phyloP scores from a whole-genome alignment of 2,113 vertebrate genomes.

The Upupa epops region DNA sequence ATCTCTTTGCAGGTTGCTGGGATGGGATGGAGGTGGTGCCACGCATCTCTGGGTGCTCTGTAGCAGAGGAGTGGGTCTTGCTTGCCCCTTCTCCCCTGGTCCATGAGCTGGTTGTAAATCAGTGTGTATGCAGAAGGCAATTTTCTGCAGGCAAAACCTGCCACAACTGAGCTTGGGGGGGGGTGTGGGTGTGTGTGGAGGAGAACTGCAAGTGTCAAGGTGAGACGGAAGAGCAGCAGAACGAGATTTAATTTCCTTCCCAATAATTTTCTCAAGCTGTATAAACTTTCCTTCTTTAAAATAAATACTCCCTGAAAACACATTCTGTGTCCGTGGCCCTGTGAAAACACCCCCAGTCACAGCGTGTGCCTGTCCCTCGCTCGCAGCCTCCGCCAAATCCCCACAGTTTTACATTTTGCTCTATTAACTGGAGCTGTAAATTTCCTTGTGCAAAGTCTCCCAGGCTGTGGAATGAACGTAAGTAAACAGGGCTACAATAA shows the following conservation, averaged over 20 bases:
- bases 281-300: constrained; percentile 74
- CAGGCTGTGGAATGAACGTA: constrained; percentile 33
- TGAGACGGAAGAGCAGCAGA: constrained; percentile 63
- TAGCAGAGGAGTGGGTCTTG: not conserved
- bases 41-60: not conserved
- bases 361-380: constrained; percentile 37
- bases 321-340: constrained; percentile 51
- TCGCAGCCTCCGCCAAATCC: constrained; percentile 39
- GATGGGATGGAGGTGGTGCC: not conserved
- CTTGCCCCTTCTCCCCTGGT: not conserved
- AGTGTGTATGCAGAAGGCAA: not conserved
- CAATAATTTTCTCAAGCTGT: constrained; percentile 77
- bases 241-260: constrained; percentile 70
- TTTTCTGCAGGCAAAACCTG: constrained; percentile 36
- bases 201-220: constrained; percentile 36
- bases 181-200: no score
- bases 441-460: constrained; percentile 47
- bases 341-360: constrained; percentile 63
- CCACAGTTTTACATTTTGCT: constrained; percentile 62
- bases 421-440: constrained; percentile 39
- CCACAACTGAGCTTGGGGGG: constrained; percentile 24
- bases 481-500: constrained; percentile 1
- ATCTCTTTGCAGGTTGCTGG: not conserved
- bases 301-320: constrained; percentile 69
- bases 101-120: not conserved